Evolutionary conservation across 1,140 invertebrate species (phyloP), one percentile per base, ranked within the genome.

Genomic region (Thaumetopoea pityocampa): DNA sequence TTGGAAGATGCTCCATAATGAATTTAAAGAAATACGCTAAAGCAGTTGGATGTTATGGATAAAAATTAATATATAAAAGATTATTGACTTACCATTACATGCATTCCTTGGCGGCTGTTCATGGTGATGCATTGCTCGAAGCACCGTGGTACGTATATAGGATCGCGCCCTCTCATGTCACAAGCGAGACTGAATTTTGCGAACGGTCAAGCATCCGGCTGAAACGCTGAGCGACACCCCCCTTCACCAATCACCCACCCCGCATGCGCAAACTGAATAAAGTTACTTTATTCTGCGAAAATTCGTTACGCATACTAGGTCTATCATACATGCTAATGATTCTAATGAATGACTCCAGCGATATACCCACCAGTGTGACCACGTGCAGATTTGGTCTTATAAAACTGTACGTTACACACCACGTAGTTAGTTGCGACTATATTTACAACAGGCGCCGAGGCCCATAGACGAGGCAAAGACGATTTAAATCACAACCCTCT

Each of bases 121-220:
- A 84, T 84, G 60, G 56, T 80, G 77, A 84, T 80, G 80, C 80
- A 84, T 84, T 84, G 67, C 80, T 84, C 80, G 77, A 68, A 81
- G 80, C 80, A 84, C 80, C 80, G 77, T 80, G 80, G 64, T 80
- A 65, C 62, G 68, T 81, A 57, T 76, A 59, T 59, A 78, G 70
- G 63, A 76, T 71, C 71, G 77, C 80, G 66, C 71, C 80, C 77
- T 84, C 73, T 84, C 80, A 84, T 81, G 80, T 80, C 80, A 84
- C 79, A 84, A 74, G 61, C 72, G 67, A 84, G 79, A 84, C 79
- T 84, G 67, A 76, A 68, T 56, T 55, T 53, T 27, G 35, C 41
- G 56, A 66, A 44, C 53, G 44, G 57, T 52, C 67, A 40, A 28
- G 35, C 32, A 49, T 58, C 47, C 57, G 72, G 69, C 69, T 78